Evolutionary conservation across 2,888 invertebrate genomes (phyloP).

Genomic region (Dioctria rufipes): DNA sequence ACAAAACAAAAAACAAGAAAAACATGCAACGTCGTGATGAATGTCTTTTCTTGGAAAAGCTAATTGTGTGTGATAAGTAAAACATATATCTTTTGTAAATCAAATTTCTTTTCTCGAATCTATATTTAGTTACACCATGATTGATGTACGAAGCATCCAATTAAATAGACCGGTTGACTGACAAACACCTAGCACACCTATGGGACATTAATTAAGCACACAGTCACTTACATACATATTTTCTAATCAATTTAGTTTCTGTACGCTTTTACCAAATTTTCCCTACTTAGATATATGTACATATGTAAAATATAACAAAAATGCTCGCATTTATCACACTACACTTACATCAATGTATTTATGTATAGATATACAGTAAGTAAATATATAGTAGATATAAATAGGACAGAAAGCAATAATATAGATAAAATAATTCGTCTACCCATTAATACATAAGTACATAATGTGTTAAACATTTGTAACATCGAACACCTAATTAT

Average conservation of each 20-base stretch:
- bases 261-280: slow-evolving; percentile 48
- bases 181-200: slow-evolving; percentile 2
- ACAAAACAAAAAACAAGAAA: too few relatives aligned
- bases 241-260: slow-evolving; percentile 42
- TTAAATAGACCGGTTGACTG: too few relatives aligned
- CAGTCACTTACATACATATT: background rate
- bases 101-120: too few relatives aligned
- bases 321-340: slow-evolving; percentile 34
- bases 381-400: slow-evolving; percentile 2
- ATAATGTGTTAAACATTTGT: slow-evolving; percentile 25
- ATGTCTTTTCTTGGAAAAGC: too few relatives aligned
- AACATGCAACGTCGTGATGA: too few relatives aligned
- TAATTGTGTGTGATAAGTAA: too few relatives aligned
- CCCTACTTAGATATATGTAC: slow-evolving; percentile 12
- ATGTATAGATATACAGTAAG: background rate
- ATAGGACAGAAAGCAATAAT: slow-evolving; percentile 43
- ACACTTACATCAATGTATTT: slow-evolving; percentile 20
- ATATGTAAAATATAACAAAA: slow-evolving; percentile 12
- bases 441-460: slow-evolving; percentile 6
- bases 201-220: slow-evolving; percentile 29
- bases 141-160: too few relatives aligned
- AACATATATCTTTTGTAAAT: too few relatives aligned
- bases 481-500: slow-evolving; percentile 42
- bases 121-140: too few relatives aligned
- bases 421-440: slow-evolving; percentile 29